phyloP scores from a whole-genome alignment of 53 echinoderm and acorn worm species.

The Zoroaster sp. region DNA sequence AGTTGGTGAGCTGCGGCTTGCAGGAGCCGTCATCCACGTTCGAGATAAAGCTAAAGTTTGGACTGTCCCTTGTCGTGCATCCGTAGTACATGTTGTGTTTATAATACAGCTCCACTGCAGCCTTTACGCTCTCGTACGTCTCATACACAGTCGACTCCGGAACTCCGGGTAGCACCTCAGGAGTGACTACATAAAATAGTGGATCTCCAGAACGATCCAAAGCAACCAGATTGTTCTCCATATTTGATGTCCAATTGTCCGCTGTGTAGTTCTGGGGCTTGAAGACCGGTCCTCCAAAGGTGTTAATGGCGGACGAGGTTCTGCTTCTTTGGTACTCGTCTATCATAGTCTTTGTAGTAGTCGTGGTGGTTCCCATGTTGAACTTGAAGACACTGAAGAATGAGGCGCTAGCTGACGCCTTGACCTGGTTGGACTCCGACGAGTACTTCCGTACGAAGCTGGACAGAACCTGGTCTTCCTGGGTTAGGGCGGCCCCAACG shows the following conservation, averaged over 20 bases:
- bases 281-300: neutral
- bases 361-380: neutral
- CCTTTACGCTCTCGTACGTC: slow-evolving; percentile 31
- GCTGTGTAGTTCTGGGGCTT: slow-evolving; percentile 36
- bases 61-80: slow-evolving; percentile 31
- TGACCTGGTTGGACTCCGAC: slow-evolving; percentile 24
- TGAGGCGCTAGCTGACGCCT: slow-evolving; percentile 45
- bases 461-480: slow-evolving; percentile 45
- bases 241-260: slow-evolving; percentile 20
- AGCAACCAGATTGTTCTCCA: slow-evolving; percentile 50
- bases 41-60: slow-evolving; percentile 51
- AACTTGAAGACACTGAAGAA: slow-evolving; percentile 40
- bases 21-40: slow-evolving; percentile 53
- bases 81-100: slow-evolving; percentile 49
- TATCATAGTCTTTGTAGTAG: slow-evolving; percentile 4
- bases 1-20: slow-evolving; percentile 22
- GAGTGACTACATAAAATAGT: slow-evolving; percentile 50
- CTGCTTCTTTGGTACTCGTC: slow-evolving; percentile 36
- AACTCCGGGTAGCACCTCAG: slow-evolving; percentile 19
- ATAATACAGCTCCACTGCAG: slow-evolving; percentile 51
- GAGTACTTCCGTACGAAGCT: slow-evolving; percentile 43
- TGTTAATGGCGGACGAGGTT: slow-evolving; percentile 22
- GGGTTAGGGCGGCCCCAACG: slow-evolving; percentile 30
- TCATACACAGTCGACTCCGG: slow-evolving; percentile 30
- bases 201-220: slow-evolving; percentile 47